A percentile compares a stretch with the other conserved stretches of the same genome.
Evolutionary conservation across 2,888 invertebrate species (phyloP).

Genomic region (Cephonodes hylas): DNA sequence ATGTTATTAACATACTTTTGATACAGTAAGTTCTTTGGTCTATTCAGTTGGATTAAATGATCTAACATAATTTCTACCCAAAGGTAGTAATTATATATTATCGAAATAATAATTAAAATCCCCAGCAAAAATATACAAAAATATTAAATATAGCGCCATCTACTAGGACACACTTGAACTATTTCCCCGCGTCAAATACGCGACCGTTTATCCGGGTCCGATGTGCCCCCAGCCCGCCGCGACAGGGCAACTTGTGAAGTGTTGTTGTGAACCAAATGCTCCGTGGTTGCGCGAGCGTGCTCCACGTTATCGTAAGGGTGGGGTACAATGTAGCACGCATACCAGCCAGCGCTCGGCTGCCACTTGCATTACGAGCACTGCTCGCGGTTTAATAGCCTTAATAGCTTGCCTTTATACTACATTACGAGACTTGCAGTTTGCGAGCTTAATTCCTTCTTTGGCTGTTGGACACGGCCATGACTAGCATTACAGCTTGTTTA

Average conservation of each 20-base stretch:
- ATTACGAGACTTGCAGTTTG: neutral
- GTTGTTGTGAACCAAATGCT: slow-evolving; percentile 23
- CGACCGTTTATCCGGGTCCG: neutral
- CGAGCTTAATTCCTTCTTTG: neutral
- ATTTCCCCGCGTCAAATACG: neutral
- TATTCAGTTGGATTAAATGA: too few relatives aligned
- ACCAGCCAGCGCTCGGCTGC: neutral
- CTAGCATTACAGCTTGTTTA: too few relatives aligned
- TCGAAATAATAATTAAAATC: too few relatives aligned
- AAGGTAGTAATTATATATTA: too few relatives aligned
- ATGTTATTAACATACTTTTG: too few relatives aligned
- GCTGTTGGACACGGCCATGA: neutral
- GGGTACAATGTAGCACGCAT: neutral
- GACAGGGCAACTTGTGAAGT: neutral
- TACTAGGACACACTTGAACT: neutral
- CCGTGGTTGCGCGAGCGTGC: slow-evolving; percentile 8
- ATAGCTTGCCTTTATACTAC: neutral
- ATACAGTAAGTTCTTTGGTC: too few relatives aligned
- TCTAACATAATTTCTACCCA: too few relatives aligned
- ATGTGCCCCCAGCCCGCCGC: neutral
- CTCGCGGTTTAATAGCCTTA: neutral
- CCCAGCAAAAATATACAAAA: too few relatives aligned
- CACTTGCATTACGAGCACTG: neutral
- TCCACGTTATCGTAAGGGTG: slow-evolving; percentile 17
- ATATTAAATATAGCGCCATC: too few relatives aligned